A percentile compares a stretch with the other conserved stretches of the same genome.
phyloP scores from a whole-genome alignment of 2,113 vertebrate genomes.

The Miniopterus natalensis region DNA sequence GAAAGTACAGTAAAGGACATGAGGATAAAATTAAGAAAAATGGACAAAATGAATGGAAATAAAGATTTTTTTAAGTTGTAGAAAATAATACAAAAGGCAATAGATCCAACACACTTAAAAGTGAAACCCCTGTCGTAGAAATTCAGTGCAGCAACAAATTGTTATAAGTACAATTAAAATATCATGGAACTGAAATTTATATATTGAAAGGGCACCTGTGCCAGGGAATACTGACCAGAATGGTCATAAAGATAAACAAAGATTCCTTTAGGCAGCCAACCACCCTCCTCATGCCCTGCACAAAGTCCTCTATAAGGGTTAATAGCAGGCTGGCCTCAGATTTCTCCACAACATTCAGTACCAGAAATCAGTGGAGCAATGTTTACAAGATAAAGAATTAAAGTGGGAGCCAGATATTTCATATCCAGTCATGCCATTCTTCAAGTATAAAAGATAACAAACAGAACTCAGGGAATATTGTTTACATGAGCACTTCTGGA shows the following conservation, averaged over 20 bases:
- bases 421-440: neutral
- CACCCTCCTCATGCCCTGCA: neutral
- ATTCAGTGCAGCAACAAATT: neutral
- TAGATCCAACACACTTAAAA: constrained; percentile 22
- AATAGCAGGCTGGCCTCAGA: neutral
- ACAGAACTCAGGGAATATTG: neutral
- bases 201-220: neutral
- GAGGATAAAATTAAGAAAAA: neutral
- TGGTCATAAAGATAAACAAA: neutral
- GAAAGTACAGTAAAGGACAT: neutral
- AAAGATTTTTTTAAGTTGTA: neutral
- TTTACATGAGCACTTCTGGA: neutral
- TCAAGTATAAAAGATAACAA: constrained; percentile 25
- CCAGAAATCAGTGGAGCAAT: neutral
- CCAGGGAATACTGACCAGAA: neutral
- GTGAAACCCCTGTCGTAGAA: neutral
- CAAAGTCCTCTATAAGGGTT: neutral
- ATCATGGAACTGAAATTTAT: neutral
- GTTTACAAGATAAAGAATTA: constrained; percentile 25
- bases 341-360: neutral
- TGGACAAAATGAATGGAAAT: neutral
- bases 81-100: neutral
- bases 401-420: neutral
- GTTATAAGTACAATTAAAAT: neutral
- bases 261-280: neutral